Evolutionary conservation across 2,888 invertebrate species (phyloP), one percentile per base, ranked within the genome.

Genomic region (Archips xylosteana): DNA sequence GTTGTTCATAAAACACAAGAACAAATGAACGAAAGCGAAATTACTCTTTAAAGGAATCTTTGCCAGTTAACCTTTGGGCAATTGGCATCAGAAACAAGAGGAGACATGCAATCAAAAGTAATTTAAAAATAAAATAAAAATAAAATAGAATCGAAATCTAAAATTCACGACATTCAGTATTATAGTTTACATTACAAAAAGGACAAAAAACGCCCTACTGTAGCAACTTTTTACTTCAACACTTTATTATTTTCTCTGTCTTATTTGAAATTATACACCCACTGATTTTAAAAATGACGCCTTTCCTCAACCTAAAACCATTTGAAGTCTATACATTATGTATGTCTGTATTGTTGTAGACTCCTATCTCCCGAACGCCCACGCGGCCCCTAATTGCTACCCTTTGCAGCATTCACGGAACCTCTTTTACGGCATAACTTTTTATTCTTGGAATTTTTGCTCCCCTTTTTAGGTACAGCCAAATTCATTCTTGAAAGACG

Each of bases 311-410:
- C 57, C 32, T 57, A 32, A 54, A 54, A 57, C 32, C 23, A 57
- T 32, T 57, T 23, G 32, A 57, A 57, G 57, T 36, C 36, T 36
- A 39, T 13, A 49, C 13, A 49, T 49, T 49, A 54, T 54, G 23
- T 54, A 12, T 32, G 32, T 32, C 57, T 32, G 57, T 32, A 57
- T 57, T 57, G 57, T 23, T 8, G 51, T 32, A 32, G 23, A 12
- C 10, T 0, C 10, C 57, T 57, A 57, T 57, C 57, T 57, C 23
- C 32, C 23, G 15, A 9, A 57, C 57, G 57, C 57, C 57, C 32
- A 57, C 57, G 51, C 51, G 32, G 32, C 32, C 12, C 32, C 57
- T 57, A 57, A 57, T 57, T 57, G 32, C 57, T 57, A 57, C 57
- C 57, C 57, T 23, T 57, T 57, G 57, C 54, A n/a, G 51, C 54